Conservation (phyloP, 2,113 vertebrate species). For the Agelaius phoeniceus region DNA sequence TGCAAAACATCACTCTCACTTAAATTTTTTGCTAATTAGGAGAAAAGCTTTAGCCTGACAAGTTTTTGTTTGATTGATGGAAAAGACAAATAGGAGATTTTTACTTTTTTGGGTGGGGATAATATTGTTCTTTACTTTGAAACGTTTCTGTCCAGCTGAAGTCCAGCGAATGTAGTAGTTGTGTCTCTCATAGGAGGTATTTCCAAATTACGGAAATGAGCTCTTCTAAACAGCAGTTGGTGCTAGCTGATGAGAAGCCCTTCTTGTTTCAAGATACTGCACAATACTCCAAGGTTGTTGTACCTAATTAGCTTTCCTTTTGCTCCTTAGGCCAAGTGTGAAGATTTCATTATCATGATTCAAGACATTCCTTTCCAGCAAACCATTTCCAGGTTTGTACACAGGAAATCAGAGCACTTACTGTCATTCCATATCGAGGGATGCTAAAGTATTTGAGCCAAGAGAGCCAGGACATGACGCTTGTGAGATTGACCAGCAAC, state of each 20-base stretch:
- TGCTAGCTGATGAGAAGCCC: not conserved
- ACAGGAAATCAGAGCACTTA: constrained; percentile 65
- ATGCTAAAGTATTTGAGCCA: constrained; percentile 94
- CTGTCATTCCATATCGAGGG: constrained; percentile 83
- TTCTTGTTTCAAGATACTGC: not conserved
- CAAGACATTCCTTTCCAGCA: not conserved
- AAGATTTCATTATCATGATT: not conserved
- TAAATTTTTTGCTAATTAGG: not conserved
- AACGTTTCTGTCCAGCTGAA: rapidly evolving
- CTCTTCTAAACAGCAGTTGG: not conserved
- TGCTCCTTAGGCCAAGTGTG: not conserved
- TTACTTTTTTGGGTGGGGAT: not conserved
- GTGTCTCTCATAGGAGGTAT: not conserved
- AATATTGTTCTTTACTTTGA: not conserved
- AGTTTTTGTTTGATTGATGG: not conserved
- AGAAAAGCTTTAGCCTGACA: not conserved
- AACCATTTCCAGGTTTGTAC: not conserved
- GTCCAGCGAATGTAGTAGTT: not conserved
- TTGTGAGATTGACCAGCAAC: constrained; percentile 86
- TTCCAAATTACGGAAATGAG: not conserved
- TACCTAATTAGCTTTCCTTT: not conserved
- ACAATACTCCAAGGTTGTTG: not conserved
- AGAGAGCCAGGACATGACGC: constrained; percentile 78
- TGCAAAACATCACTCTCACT: not conserved
- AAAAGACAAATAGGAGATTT: not conserved